Base-by-base conservation (phyloP, 2,888 invertebrate species). In the Thelaira solivaga region DNA sequence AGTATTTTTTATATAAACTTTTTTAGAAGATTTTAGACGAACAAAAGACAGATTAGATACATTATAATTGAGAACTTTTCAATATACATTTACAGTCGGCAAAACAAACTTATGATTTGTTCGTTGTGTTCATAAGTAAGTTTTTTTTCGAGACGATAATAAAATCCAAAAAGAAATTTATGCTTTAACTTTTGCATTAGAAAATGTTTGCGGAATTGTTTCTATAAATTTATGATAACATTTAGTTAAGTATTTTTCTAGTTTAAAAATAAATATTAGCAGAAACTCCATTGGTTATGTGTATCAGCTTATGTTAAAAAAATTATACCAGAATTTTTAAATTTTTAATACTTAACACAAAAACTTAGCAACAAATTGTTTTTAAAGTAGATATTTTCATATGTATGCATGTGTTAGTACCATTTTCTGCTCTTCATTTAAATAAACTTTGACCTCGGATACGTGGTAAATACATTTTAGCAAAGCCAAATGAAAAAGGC, bases 191-290 rank as follows among this genome's bases (percentile, higher is more conserved):
- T n/a, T n/a, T n/a, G n/a, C n/a, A n/a, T n/a, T n/a, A n/a, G n/a
- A n/a, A n/a, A n/a, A n/a, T n/a, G n/a, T 31, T 2, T 29, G 24
- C 26, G 26, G 18, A 7, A 34, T 45, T 59, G 59, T 51, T 26
- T 81, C 83, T 83, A 83, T 83, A 85, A 85, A 85, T 85, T 85
- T 85, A 85, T 86, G 86, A 80, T 82, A 81, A 81, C 85, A 85
- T 86, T 83, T 82, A 83, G 81, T 53, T 47, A 62, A 74, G 59
- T 65, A 49, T 68, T 69, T 74, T 82, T 83, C 80, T 82, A 80
- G 83, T 53, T 51, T 8, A 45, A n/a, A 2, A 45, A n/a, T 18
- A 64, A 31, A 29, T 22, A 26, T 18, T 34, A 24, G 20, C 18
- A 39, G 18, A 68, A 26, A 36, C 55, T 41, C 39, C 49, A 55